Evolutionary conservation across 2,888 invertebrate species (phyloP).

Genomic region (Oscheius sp.): DNA sequence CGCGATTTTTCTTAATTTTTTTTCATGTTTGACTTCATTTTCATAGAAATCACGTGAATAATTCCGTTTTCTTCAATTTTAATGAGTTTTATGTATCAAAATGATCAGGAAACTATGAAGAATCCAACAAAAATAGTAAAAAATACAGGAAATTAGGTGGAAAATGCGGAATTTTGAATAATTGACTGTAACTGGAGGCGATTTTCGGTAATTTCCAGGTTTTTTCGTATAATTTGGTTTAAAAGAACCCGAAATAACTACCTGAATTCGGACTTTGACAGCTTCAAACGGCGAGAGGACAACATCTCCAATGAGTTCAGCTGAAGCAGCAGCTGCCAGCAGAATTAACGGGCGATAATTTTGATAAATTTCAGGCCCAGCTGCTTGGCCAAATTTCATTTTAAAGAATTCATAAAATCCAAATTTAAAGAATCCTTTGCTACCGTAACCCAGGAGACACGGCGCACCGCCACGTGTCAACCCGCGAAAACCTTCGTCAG

Average conservation of each 20-base stretch:
- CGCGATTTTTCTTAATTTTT: too few species aligned
- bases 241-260: not conserved
- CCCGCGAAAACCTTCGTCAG: conserved; percentile 18
- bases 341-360: conserved; percentile 81
- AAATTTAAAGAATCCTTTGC: conserved; percentile 91
- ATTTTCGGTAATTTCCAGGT: too few species aligned
- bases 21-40: too few species aligned
- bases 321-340: conserved; percentile 89
- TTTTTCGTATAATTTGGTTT: too few species aligned
- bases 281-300: conserved; percentile 91
- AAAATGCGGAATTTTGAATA: too few species aligned
- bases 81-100: too few species aligned
- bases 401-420: conserved; percentile 93
- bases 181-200: too few species aligned
- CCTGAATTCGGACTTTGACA: conserved; percentile 81
- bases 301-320: conserved; percentile 96
- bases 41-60: too few species aligned
- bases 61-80: too few species aligned
- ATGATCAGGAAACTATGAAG: too few species aligned
- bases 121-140: too few species aligned
- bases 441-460: conserved; percentile 55
- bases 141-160: too few species aligned
- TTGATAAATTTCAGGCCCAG: conserved; percentile 27
- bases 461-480: conserved; percentile 14
- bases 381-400: conserved; percentile 80